A percentile compares a stretch with the other conserved stretches of the same genome.
phyloP scores from a whole-genome alignment of 2,888 invertebrate genomes.

The Scaptomyza flava region DNA sequence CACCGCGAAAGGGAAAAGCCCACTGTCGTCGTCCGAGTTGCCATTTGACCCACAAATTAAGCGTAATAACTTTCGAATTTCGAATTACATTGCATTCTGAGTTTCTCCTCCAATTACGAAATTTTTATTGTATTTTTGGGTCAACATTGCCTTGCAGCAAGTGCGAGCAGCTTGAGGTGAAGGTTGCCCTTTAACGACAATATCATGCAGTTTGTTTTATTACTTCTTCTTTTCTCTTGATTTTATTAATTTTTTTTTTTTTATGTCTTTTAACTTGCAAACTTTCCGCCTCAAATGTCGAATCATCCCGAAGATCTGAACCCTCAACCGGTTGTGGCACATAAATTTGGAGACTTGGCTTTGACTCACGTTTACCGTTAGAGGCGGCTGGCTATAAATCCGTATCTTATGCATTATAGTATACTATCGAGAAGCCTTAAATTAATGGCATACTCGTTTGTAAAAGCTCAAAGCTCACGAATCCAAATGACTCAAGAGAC shows the following conservation, averaged over 20 bases:
- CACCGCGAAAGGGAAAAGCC: slow-evolving; percentile 61
- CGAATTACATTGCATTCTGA: slow-evolving; percentile 47
- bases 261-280: slow-evolving; percentile 3
- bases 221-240: not conserved
- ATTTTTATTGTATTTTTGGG: slow-evolving; percentile 48
- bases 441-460: slow-evolving; percentile 39
- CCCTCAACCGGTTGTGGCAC: slow-evolving; percentile 50
- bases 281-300: slow-evolving; percentile 25
- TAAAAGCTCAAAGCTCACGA: slow-evolving; percentile 4
- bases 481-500: slow-evolving; percentile 27
- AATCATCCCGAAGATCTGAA: slow-evolving; percentile 40
- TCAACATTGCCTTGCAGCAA: slow-evolving; percentile 29
- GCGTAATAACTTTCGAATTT: slow-evolving; percentile 79
- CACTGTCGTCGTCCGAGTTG: slow-evolving; percentile 25
- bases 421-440: slow-evolving; percentile 41
- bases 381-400: slow-evolving; percentile 54
- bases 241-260: not conserved
- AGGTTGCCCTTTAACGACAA: slow-evolving; percentile 56
- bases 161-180: slow-evolving; percentile 46
- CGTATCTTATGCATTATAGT: slow-evolving; percentile 41
- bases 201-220: not conserved
- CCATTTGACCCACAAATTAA: slow-evolving; percentile 78
- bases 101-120: slow-evolving; percentile 55
- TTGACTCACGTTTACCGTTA: slow-evolving; percentile 68
- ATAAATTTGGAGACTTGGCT: slow-evolving; percentile 43